phyloP scores from a whole-genome alignment of 2,113 vertebrate species.

The Corynorhinus townsendii region DNA sequence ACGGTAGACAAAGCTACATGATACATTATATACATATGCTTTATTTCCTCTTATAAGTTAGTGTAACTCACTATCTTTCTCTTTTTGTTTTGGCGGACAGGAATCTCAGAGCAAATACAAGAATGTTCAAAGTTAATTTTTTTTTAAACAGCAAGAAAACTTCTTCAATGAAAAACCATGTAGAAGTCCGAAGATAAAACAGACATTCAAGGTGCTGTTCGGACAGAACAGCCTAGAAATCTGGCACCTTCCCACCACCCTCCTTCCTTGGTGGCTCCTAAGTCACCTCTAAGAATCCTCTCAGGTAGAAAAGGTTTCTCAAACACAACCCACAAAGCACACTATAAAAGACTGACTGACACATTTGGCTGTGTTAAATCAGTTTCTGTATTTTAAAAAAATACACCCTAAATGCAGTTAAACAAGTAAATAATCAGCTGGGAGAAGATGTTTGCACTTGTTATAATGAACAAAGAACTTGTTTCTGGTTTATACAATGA shows the following conservation, averaged over 20 bases:
- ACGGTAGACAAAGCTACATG: not conserved
- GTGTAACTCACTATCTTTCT: not conserved
- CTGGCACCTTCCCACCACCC: not conserved
- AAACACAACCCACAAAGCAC: not conserved
- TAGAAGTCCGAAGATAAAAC: not conserved
- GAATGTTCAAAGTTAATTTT: not conserved
- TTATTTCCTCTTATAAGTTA: not conserved
- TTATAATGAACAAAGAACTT: not conserved
- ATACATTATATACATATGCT: not conserved
- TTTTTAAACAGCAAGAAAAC: not conserved
- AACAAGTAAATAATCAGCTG: not conserved
- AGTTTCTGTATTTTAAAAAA: not conserved
- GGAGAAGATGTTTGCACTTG: not conserved
- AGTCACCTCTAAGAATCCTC: not conserved
- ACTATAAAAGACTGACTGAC: not conserved
- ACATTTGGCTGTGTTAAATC: not conserved
- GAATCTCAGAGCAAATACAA: not conserved
- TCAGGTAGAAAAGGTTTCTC: not conserved
- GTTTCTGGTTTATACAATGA: not conserved
- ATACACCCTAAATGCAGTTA: not conserved
- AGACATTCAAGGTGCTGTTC: not conserved
- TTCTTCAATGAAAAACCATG: not conserved
- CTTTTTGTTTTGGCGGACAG: not conserved
- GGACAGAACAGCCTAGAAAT: not conserved
- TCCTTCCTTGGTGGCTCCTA: not conserved